Evolutionary conservation across 2,113 vertebrate genomes (phyloP).

Genomic region (Heptranchias perlo): DNA sequence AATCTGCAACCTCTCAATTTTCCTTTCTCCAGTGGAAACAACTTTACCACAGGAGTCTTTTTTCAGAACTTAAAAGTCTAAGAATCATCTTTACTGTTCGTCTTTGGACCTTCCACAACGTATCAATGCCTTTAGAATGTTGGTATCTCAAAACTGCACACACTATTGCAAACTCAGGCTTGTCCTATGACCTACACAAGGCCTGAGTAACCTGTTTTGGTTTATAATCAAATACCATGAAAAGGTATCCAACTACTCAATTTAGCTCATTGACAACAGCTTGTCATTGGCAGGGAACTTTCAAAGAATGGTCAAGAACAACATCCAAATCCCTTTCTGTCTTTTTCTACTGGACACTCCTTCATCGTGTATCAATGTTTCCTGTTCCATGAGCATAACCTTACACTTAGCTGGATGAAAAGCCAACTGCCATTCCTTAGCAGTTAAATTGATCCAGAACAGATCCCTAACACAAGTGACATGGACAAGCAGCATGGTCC

Average conservation of each 20-base stretch:
- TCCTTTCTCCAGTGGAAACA: background rate
- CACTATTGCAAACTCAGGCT: background rate
- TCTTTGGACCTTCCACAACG: background rate
- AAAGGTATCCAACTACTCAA: background rate
- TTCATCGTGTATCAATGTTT: background rate
- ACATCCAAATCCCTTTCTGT: background rate
- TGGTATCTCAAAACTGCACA: background rate
- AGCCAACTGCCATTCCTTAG: background rate
- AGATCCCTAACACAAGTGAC: too few species aligned
- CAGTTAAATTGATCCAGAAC: too few species aligned
- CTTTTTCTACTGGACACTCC: background rate
- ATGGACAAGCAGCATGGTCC: too few species aligned
- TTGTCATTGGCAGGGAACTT: background rate
- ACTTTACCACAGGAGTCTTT: background rate
- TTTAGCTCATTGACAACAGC: background rate
- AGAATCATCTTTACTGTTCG: background rate
- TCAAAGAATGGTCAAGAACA: background rate
- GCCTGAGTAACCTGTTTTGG: background rate
- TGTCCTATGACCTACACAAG: background rate
- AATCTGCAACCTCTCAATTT: background rate
- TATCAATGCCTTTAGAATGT: background rate
- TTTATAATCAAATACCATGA: background rate
- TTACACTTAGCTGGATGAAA: background rate
- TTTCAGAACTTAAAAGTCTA: background rate
- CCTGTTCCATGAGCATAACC: background rate